Evolutionary conservation across 35 echinoderm and acorn worm genomes (phyloP), one percentile per base, ranked within the genome.

Genomic region (Heliocidaris erythrogramma): DNA sequence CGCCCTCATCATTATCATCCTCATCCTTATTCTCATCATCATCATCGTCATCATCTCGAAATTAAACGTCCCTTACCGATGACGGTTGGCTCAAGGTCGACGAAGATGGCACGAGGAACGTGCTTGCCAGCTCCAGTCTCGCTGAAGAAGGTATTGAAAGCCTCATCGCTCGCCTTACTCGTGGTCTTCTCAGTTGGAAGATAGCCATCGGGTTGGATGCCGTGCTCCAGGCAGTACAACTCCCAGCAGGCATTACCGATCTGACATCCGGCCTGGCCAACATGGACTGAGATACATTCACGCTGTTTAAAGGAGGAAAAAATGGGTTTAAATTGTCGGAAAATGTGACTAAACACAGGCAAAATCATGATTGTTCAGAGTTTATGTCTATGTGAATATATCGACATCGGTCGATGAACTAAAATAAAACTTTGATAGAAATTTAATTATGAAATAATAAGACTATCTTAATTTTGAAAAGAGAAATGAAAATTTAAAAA

Each of bases 171-270:
- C 1, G 49, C 48, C 91, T 53, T 59, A 9, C 13, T 17, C 13
- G 50, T 30, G 91, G 17, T 30, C 11, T 92, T 94, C 31, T 88
- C 95, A 50, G 78, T 11, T 88, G 96, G 90, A 21, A 96, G 94
- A 29, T 95, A 93, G 13, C 96, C 96, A 93, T 96, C 96, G 7
- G 96, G 96, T 78, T 96, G 94, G 86, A 96, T 96, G 47, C 96
- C 96, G 88, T 96, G 96, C 48, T 96, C 96, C 24, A 96, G 91
- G 48, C 95, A 96, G 78, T 94, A 94, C 21, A 95, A 49, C 86
- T 97, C 96, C 96, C 96, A 97, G 52, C 96, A 97, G 29, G 96
- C 96, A 88, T 95, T 95, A 35, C 96, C 94, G 48, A 95, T 97
- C 60, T 96, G 96, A 48, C 48, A 53, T 49, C 96, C 96, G 84